phyloP scores from a whole-genome alignment of 1,140 invertebrate genomes.

The Leptopilina boulardi region DNA sequence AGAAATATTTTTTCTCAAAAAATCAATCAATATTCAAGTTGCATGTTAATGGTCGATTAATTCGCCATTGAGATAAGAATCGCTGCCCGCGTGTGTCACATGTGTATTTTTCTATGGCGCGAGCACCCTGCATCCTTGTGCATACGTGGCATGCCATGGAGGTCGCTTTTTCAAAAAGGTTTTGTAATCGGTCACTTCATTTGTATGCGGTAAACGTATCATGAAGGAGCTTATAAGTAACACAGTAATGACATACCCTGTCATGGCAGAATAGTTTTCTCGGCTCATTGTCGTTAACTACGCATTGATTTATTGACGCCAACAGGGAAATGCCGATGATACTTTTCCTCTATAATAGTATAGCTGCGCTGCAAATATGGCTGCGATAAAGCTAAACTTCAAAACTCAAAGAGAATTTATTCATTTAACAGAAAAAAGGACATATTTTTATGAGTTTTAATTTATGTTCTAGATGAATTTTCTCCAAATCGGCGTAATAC shows the following conservation, averaged over 20 bases:
- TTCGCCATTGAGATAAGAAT: constrained; percentile 39
- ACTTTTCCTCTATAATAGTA: constrained; percentile 50
- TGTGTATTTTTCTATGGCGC: constrained; percentile 46
- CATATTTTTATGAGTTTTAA: too few species aligned
- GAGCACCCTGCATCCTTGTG: constrained; percentile 52
- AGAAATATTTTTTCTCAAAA: constrained; percentile 60
- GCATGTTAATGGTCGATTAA: constrained; percentile 70
- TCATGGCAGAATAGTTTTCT: constrained; percentile 69
- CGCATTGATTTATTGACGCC: constrained; percentile 64
- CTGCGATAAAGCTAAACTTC: constrained; percentile 54
- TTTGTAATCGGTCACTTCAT: constrained; percentile 66
- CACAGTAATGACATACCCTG: constrained; percentile 70
- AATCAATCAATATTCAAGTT: constrained; percentile 67
- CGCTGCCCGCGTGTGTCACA: constrained; percentile 44
- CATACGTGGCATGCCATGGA: constrained; percentile 60
- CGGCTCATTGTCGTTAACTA: constrained; percentile 58
- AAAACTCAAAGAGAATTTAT: too few species aligned
- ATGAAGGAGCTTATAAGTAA: constrained; percentile 69
- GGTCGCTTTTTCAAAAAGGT: constrained; percentile 63
- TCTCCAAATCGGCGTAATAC: too few species aligned
- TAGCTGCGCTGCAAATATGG: too few species aligned
- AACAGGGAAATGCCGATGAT: constrained; percentile 62
- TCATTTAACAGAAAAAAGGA: too few species aligned
- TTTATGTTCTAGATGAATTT: too few species aligned
- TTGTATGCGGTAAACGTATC: constrained; percentile 65